Evolutionary conservation across 2,113 vertebrate genomes (phyloP).

Genomic region (Ovis aries): ARS-UI_Ramb_v3.0 NC_056056.1:45018501-45019000

Average conservation of each 20-base stretch:
- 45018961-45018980: not conserved
- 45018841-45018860: not conserved
- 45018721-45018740: not conserved
- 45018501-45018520: not conserved
- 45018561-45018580: not conserved
- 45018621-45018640: not conserved
- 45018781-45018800: not conserved
- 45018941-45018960: not conserved
- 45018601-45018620: not conserved
- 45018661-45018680: not conserved
- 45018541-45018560: not conserved
- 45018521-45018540: not conserved
- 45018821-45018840: not conserved
- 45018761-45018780: not conserved
- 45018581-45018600: not conserved
- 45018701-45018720: not conserved
- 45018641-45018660: not conserved
- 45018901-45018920: not conserved
- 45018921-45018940: conserved; percentile 26
- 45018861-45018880: not conserved
- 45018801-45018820: not conserved
- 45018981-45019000: not conserved
- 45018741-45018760: not conserved
- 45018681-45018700: not conserved
- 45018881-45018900: not conserved